Conservation (phyloP, 2,888 invertebrate genomes). For the Cosmia trapezina region DNA sequence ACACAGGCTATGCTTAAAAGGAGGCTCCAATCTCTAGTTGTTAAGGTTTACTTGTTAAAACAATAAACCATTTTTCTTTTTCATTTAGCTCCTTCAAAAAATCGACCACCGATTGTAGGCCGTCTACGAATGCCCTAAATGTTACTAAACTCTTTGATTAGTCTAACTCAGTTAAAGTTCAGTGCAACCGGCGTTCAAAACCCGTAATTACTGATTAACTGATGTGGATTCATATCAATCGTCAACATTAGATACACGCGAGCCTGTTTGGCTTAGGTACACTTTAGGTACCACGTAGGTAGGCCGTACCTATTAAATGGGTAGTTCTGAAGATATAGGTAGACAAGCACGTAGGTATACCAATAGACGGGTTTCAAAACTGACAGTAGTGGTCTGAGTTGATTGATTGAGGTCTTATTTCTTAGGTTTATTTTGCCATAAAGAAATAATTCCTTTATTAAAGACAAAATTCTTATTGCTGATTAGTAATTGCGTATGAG, state of each 20-base stretch:
- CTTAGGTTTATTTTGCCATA: background rate
- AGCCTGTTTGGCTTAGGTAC: conserved; percentile 17
- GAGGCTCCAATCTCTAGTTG: background rate
- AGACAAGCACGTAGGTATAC: background rate
- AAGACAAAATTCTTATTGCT: too few species aligned
- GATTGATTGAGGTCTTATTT: background rate
- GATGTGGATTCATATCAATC: conserved; percentile 46
- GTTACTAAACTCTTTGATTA: conserved; percentile 3
- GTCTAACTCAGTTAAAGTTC: conserved; percentile 34
- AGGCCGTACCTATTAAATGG: background rate
- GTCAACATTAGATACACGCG: conserved; percentile 40
- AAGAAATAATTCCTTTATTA: too few species aligned
- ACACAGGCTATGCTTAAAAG: background rate
- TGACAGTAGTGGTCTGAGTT: too few species aligned
- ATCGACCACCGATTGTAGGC: background rate
- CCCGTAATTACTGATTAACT: conserved; percentile 31
- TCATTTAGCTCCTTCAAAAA: background rate
- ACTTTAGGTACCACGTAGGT: background rate
- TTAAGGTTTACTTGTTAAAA: background rate
- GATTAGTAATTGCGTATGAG: too few species aligned
- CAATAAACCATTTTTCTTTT: background rate
- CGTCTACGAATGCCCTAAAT: background rate
- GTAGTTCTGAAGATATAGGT: background rate
- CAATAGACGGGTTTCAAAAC: background rate
- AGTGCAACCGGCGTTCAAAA: conserved; percentile 18